A percentile compares a stretch with the other conserved stretches of the same genome.
Evolutionary conservation across 1,140 invertebrate species (phyloP).

Genomic region (Heliothis virescens): DNA sequence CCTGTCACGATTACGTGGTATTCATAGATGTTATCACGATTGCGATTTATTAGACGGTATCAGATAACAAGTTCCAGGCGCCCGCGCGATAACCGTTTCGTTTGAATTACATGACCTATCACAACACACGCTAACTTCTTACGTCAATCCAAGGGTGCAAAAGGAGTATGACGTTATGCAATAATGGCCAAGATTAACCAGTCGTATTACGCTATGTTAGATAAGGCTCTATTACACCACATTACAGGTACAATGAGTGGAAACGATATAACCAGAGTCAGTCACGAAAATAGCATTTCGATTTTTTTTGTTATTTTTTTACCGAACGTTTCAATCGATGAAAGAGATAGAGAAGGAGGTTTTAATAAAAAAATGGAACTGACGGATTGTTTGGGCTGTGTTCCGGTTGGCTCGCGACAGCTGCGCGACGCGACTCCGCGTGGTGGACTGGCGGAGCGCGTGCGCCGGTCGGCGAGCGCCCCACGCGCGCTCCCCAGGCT

Average conservation of each 20-base stretch:
- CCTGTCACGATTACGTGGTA: conserved; percentile 18
- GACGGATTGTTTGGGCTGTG: conserved; percentile 46
- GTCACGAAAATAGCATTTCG: conserved; percentile 9
- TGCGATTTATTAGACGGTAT: not conserved
- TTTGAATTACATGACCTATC: conserved; percentile 43
- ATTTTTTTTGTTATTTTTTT: conserved; percentile 9
- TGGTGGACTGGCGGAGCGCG: conserved; percentile 69
- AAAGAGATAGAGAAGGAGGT: not conserved
- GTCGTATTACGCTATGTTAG: conserved; percentile 70
- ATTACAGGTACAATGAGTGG: conserved; percentile 45
- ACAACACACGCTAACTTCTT: conserved; percentile 43
- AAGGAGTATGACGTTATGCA: conserved; percentile 55
- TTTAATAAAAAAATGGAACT: conserved; percentile 51
- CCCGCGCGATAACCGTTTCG: not conserved
- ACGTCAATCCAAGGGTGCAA: conserved; percentile 53
- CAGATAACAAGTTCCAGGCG: not conserved
- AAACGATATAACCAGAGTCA: conserved; percentile 50
- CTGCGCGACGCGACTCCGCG: conserved; percentile 74
- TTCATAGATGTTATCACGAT: conserved; percentile 7
- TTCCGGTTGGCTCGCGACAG: conserved; percentile 64
- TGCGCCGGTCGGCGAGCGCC: conserved; percentile 62
- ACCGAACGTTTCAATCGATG: conserved; percentile 7
- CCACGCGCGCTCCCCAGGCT: conserved; percentile 57
- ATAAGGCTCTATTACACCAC: conserved; percentile 70
- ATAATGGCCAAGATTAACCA: conserved; percentile 47